Conservation (phyloP, 2,113 vertebrate species). For the Rattus norvegicus region GRCr8 NC_086037.1:50449501-50450000, state of each 20-base stretch:
- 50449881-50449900: no score
- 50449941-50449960: no score
- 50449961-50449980: no score
- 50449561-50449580: neutral
- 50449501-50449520: neutral
- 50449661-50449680: neutral
- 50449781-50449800: neutral
- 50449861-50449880: no score
- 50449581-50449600: neutral
- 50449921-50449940: no score
- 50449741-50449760: neutral
- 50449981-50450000: no score
- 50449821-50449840: neutral
- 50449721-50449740: neutral
- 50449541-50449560: neutral
- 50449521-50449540: neutral
- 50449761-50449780: neutral
- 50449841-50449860: neutral
- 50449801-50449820: neutral
- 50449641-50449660: neutral
- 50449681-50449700: neutral
- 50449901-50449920: no score
- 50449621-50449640: neutral
- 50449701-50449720: neutral
- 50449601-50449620: neutral